Percentiles rank a stretch among this genome's conserved stretches.
phyloP scores from a whole-genome alignment of 2,797 vertebrate genomes.

The Eupleurogrammus muticus region DNA sequence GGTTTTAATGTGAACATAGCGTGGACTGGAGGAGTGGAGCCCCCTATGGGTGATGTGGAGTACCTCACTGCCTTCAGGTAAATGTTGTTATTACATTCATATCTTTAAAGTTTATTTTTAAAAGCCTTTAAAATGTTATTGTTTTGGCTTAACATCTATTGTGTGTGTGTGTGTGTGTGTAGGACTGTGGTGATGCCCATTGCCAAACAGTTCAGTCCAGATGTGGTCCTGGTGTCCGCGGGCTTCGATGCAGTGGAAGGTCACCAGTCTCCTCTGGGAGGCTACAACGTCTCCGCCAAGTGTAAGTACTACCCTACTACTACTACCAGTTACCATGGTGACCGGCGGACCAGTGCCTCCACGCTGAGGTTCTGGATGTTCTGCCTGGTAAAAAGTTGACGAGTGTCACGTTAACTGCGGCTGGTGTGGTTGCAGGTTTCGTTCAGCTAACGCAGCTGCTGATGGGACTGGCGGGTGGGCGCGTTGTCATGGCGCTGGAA shows the following conservation, averaged over 20 bases:
- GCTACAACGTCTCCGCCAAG: constrained; percentile 95
- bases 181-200: constrained; percentile 97
- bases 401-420: background rate
- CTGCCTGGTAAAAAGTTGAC: background rate
- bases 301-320: constrained; percentile 86
- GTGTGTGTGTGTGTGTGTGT: constrained; percentile 24
- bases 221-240: constrained; percentile 94
- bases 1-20: constrained; percentile 97
- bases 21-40: constrained; percentile 96
- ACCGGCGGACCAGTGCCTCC: background rate
- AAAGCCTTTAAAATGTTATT: background rate
- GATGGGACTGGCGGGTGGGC: constrained; percentile 93
- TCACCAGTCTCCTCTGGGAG: constrained; percentile 94
- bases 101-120: background rate
- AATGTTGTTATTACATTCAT: background rate
- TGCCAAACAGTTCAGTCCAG: constrained; percentile 93
- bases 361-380: background rate
- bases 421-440: constrained; percentile 85
- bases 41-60: constrained; percentile 95
- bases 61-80: constrained; percentile 96
- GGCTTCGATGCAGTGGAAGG: constrained; percentile 97
- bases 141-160: background rate
- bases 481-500: constrained; percentile 94
- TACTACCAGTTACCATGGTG: constrained; percentile 15
- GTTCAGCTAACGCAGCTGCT: constrained; percentile 94